phyloP scores from a whole-genome alignment of 2,797 vertebrate species.

The Ammospiza maritima region DNA sequence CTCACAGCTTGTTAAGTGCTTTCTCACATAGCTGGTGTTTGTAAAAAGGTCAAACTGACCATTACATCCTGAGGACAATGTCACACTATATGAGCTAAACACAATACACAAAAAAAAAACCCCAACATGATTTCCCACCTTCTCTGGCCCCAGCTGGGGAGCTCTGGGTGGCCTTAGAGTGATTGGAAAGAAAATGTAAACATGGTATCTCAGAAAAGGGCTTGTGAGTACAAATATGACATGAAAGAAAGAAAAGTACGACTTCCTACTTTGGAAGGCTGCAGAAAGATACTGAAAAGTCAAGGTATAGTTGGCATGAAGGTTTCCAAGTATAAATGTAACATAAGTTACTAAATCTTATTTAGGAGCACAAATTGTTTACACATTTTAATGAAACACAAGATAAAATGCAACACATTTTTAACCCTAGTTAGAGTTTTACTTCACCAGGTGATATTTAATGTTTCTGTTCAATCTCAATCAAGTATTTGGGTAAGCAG shows the following conservation, averaged over 20 bases:
- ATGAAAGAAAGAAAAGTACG: neutral
- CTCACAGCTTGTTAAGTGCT: neutral
- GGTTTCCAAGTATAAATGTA: neutral
- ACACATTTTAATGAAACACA: neutral
- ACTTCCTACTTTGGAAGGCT: neutral
- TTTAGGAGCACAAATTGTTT: neutral
- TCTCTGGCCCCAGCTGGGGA: neutral
- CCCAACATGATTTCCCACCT: rapidly evolving
- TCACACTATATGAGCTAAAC: neutral
- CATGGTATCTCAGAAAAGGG: neutral
- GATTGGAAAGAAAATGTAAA: neutral
- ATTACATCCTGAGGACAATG: neutral
- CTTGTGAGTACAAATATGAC: neutral
- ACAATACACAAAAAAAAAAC: rapidly evolving
- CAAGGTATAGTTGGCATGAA: neutral
- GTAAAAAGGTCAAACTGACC: neutral
- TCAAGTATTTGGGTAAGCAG: neutral
- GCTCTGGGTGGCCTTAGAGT: neutral
- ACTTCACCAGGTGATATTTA: neutral
- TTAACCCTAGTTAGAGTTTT: neutral
- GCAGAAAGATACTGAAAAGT: neutral
- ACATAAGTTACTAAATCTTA: neutral
- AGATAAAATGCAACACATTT: neutral
- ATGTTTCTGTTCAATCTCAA: neutral
- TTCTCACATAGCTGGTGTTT: neutral